Evolutionary conservation across 1,140 invertebrate genomes (phyloP).

Genomic region (Drosophila navojoa): DNA sequence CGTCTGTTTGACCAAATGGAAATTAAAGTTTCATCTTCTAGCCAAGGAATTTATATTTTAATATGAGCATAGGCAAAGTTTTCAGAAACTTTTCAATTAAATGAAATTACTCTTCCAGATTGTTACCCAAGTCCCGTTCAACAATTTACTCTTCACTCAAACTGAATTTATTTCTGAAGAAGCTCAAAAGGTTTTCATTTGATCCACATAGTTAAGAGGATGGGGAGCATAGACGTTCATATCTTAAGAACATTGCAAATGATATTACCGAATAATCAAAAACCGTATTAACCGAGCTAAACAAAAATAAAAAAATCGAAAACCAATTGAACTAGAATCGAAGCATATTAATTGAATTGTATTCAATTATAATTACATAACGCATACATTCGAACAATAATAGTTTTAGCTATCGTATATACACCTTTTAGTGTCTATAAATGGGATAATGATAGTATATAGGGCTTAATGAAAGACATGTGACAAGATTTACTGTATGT

Average conservation of each 20-base stretch:
- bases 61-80: slow-evolving; percentile 35
- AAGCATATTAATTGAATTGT: slow-evolving; percentile 15
- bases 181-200: slow-evolving; percentile 20
- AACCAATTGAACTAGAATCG: slow-evolving; percentile 9
- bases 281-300: slow-evolving; percentile 18
- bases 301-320: not conserved
- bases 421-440: slow-evolving; percentile 43
- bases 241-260: slow-evolving; percentile 26
- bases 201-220: not conserved
- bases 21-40: slow-evolving; percentile 55
- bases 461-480: slow-evolving; percentile 62
- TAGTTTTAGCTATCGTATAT: slow-evolving; percentile 63
- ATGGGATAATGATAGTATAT: slow-evolving; percentile 40
- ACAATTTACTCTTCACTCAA: not conserved
- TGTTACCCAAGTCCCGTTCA: slow-evolving; percentile 8
- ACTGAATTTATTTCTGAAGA: not conserved
- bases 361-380: slow-evolving; percentile 41
- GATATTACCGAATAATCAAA: slow-evolving; percentile 35
- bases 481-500: slow-evolving; percentile 52
- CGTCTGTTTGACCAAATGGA: slow-evolving; percentile 67
- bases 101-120: slow-evolving; percentile 33
- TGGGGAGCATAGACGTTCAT: not conserved
- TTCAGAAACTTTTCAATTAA: slow-evolving; percentile 36
- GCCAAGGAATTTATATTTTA: slow-evolving; percentile 40
- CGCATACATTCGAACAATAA: slow-evolving; percentile 76